Base-by-base conservation (phyloP, 2,113 vertebrate genomes). In the Chaetorhynchus papuensis region DNA sequence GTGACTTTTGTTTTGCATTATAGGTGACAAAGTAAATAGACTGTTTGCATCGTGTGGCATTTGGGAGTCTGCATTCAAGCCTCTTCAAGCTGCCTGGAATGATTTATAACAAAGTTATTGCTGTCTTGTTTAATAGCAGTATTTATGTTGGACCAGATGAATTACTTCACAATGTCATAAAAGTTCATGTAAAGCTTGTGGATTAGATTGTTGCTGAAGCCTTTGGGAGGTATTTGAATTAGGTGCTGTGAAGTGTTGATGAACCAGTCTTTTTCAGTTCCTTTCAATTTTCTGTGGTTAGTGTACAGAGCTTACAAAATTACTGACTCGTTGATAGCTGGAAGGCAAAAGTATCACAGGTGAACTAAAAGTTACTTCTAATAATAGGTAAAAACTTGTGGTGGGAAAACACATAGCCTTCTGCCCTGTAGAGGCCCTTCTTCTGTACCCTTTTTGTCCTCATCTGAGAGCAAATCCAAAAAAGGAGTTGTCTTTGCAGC, bases 401-500 rank as follows among this genome's bases (percentile, higher is more conserved):
- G 33, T 93, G 54, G 45, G 70, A 93, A 79, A 66, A 72, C 20
- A 42, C 28, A 23, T 20, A 45, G n/a, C 74, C 39, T 91, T 91
- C 60, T 94, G 50, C 82, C 81, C 61, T 66, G 72, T 33, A 74
- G 87, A 91, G 96, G 90, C 88, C 85, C 63, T 93, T 87, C 49
- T 94, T 85, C 82, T 66, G 30, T 83, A 83, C 35, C 27, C 75
- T 90, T 80, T 94, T 66, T 2, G 8, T 93, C 47, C 75, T 91
- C 82, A 89, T 89, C 89, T 94, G 87, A 96, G 75, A 90, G 90
- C 75, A 95, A 87, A 90, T 90, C 95, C 95, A 96, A 97, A 96
- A 96, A 95, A 96, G 96, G 95, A 97, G 83, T 61, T 97, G 85
- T 97, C 88, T 93, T 77, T 77, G 92, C 94, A 83, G 71, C 82